Evolutionary conservation across 2,888 invertebrate species (phyloP).

Genomic region (Trypoxylon attenuatum): DNA sequence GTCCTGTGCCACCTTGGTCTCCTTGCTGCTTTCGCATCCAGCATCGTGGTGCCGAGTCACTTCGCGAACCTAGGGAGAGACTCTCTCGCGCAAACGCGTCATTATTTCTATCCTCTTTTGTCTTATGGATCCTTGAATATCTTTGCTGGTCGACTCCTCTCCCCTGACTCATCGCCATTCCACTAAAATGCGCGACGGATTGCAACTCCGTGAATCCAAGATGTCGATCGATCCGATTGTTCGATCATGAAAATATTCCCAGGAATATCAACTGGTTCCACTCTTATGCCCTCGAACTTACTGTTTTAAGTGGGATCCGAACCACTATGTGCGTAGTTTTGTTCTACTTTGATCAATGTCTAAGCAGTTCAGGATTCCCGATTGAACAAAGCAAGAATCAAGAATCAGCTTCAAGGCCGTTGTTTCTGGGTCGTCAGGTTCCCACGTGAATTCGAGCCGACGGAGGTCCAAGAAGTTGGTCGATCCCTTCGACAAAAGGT

Average conservation of each 20-base stretch:
- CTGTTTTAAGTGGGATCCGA: too few relatives aligned
- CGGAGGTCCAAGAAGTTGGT: slow-evolving; percentile 40
- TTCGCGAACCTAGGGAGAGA: slow-evolving; percentile 58
- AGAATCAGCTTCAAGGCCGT: slow-evolving; percentile 1
- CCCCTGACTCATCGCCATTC: slow-evolving; percentile 16
- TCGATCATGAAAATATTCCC: too few relatives aligned
- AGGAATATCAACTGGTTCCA: too few relatives aligned
- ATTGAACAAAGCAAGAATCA: slow-evolving; percentile 19
- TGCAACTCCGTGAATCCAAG: too few relatives aligned
- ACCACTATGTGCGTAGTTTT: too few relatives aligned
- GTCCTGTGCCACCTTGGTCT: slow-evolving; percentile 1
- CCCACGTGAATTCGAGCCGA: slow-evolving; percentile 59
- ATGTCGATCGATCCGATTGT: too few relatives aligned
- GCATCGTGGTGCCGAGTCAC: slow-evolving; percentile 55
- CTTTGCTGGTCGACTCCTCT: slow-evolving; percentile 14
- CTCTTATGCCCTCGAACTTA: too few relatives aligned
- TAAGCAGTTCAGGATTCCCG: too few relatives aligned
- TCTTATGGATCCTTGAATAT: slow-evolving; percentile 56
- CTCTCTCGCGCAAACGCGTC: slow-evolving; percentile 43
- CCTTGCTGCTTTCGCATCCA: slow-evolving; percentile 7
- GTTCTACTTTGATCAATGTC: too few relatives aligned
- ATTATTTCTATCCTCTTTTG: slow-evolving; percentile 61
- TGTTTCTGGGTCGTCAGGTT: slow-evolving; percentile 27
- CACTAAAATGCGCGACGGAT: too few relatives aligned
- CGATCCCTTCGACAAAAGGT: slow-evolving; percentile 47